Conservation (phyloP, 2,113 vertebrate genomes). For the Nothocercus julius region DNA sequence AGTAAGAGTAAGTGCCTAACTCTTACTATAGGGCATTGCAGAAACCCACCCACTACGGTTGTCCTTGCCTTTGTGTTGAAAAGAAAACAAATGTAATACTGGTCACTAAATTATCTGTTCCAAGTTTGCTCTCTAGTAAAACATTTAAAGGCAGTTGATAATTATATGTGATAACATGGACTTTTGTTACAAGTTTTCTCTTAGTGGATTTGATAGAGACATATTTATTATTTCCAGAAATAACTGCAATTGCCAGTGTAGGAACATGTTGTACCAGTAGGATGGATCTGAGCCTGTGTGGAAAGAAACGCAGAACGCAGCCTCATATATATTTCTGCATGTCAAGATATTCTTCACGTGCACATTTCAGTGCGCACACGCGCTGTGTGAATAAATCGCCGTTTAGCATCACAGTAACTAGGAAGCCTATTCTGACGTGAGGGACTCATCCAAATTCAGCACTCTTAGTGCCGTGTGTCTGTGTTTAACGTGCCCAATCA, state of each 20-base stretch:
- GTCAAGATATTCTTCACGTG: not conserved
- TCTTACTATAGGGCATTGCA: too few relatives aligned
- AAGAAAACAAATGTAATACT: not conserved
- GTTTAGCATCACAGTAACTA: not conserved
- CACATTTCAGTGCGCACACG: too few relatives aligned
- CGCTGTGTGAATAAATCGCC: not conserved
- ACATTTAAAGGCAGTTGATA: not conserved
- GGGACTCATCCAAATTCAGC: not conserved
- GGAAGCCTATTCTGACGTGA: not conserved
- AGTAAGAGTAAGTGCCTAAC: too few relatives aligned
- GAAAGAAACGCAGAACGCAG: not conserved
- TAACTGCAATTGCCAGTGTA: not conserved
- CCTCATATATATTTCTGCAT: not conserved
- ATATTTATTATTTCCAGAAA: not conserved
- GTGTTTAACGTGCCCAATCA: not conserved
- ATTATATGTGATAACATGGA: not conserved
- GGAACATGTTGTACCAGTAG: not conserved
- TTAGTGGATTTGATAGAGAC: not conserved
- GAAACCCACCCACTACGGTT: too few relatives aligned
- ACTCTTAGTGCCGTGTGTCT: too few relatives aligned
- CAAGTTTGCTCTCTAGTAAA: not conserved
- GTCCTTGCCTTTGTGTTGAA: not conserved
- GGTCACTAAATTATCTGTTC: not conserved
- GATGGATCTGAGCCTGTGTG: not conserved
- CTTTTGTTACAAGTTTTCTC: not conserved